phyloP scores from a whole-genome alignment of 2,113 vertebrate genomes.

The Tachysurus vachellii region DNA sequence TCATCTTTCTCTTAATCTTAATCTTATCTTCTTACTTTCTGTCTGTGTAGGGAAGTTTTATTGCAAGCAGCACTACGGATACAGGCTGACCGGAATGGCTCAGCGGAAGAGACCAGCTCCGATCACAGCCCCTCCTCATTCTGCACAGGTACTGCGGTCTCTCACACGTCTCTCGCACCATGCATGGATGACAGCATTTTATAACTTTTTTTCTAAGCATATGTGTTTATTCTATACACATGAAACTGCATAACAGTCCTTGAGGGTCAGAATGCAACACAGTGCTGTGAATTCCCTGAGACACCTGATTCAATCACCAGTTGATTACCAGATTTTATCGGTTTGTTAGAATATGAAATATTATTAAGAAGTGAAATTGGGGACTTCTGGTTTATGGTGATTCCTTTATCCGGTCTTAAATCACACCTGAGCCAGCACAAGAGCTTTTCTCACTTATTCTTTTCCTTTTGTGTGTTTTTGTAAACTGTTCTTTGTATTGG shows the following conservation, averaged over 20 bases:
- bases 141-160: constrained; percentile 71
- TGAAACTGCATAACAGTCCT: background rate
- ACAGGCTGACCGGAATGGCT: constrained; percentile 71
- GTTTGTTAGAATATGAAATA: background rate
- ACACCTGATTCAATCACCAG: background rate
- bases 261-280: background rate
- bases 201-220: background rate
- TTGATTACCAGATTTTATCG: background rate
- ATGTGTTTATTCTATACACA: background rate
- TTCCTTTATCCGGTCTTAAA: background rate
- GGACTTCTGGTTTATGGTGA: background rate
- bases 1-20: background rate
- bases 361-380: background rate
- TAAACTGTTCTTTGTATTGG: background rate
- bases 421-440: background rate
- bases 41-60: constrained; percentile 85
- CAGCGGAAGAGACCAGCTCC: constrained; percentile 80
- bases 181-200: too few species aligned
- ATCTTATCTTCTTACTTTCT: background rate
- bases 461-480: background rate
- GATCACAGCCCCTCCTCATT: constrained; percentile 58
- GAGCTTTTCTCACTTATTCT: background rate
- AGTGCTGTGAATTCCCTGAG: background rate
- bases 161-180: constrained; percentile 20
- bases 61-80: constrained; percentile 86